A percentile compares a stretch with the other conserved stretches of the same genome.
Evolutionary conservation across 2,797 vertebrate genomes (phyloP).

Genomic region (Botia almorhae): DNA sequence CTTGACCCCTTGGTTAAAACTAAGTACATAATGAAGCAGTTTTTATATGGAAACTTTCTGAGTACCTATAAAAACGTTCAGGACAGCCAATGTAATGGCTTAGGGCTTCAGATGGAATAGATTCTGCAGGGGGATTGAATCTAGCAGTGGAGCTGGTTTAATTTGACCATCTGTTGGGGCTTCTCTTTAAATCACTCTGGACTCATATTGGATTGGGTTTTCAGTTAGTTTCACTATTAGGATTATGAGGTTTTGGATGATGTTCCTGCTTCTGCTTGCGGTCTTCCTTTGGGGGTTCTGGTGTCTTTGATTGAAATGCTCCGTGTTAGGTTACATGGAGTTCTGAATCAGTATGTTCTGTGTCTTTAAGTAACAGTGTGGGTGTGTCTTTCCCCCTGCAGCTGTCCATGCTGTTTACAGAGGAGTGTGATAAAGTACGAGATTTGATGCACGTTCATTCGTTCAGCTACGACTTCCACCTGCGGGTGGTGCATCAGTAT

Average conservation of each 20-base stretch:
- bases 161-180: background rate
- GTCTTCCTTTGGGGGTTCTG: conserved; percentile 22
- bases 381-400: conserved; percentile 64
- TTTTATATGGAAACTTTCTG: background rate
- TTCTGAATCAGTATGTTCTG: conserved; percentile 20
- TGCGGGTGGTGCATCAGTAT: conserved; percentile 95
- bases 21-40: background rate
- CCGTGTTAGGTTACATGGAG: background rate
- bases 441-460: conserved; percentile 99
- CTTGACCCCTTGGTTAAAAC: background rate
- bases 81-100: background rate
- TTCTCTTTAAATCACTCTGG: background rate
- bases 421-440: conserved; percentile 97
- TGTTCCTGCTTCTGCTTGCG: conserved; percentile 12
- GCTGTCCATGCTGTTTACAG: conserved; percentile 98
- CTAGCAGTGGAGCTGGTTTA: conserved; percentile 1
- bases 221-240: background rate
- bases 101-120: background rate
- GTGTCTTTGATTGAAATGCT: background rate
- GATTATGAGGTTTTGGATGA: conserved; percentile 14
- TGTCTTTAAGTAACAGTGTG: conserved; percentile 28
- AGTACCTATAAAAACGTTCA: background rate
- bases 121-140: background rate
- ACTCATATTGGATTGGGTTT: conserved; percentile 1
- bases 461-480: conserved; percentile 98